phyloP scores from a whole-genome alignment of 2,888 invertebrate genomes.

The Euphydryas editha region DNA sequence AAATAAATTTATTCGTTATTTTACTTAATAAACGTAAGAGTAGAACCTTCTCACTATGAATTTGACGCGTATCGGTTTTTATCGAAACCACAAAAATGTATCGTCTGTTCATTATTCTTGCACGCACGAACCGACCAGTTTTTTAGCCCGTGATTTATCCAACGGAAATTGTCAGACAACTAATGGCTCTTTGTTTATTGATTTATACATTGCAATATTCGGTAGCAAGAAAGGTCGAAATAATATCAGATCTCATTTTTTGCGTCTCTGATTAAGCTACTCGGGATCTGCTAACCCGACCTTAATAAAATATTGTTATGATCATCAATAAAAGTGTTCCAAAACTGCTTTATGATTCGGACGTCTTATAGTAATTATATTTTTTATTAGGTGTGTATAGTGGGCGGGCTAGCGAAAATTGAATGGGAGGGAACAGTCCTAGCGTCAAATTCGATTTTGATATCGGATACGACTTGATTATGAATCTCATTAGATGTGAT shows the following conservation, averaged over 20 bases:
- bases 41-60: slow-evolving; percentile 13
- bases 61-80: slow-evolving; percentile 34
- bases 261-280: slow-evolving; percentile 68
- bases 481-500: slow-evolving; percentile 54
- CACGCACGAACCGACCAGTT: slow-evolving; percentile 59
- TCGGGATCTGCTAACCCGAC: slow-evolving; percentile 54
- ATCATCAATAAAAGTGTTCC: slow-evolving; percentile 41
- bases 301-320: slow-evolving; percentile 39
- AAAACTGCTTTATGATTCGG: slow-evolving; percentile 56
- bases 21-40: not conserved
- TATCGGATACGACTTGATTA: slow-evolving; percentile 57
- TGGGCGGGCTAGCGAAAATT: slow-evolving; percentile 67
- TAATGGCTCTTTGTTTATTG: slow-evolving; percentile 82
- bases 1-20: not conserved
- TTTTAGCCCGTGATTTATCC: slow-evolving; percentile 78
- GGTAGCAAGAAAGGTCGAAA: slow-evolving; percentile 73
- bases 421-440: slow-evolving; percentile 63
- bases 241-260: slow-evolving; percentile 64
- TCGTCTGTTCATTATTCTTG: slow-evolving; percentile 62
- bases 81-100: slow-evolving; percentile 48
- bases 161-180: slow-evolving; percentile 81
- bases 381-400: slow-evolving; percentile 63
- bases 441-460: slow-evolving; percentile 53
- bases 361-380: slow-evolving; percentile 61
- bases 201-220: slow-evolving; percentile 80